phyloP scores from a whole-genome alignment of 2,113 vertebrate genomes.

The Pituophis catenifer region DNA sequence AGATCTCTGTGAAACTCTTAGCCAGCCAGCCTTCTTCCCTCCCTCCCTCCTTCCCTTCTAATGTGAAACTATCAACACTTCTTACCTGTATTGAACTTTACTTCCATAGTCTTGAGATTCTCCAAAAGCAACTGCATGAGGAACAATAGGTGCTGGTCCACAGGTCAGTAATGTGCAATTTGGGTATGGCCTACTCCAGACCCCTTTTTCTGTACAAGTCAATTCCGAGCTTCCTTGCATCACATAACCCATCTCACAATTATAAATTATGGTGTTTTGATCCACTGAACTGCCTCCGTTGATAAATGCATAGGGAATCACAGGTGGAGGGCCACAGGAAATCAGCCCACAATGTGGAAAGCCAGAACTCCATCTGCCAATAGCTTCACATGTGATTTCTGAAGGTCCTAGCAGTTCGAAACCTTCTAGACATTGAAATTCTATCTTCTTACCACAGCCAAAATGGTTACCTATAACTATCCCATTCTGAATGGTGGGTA shows the following conservation, averaged over 20 bases:
- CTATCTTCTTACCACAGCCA: conserved; percentile 77
- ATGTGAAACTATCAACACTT: neutral
- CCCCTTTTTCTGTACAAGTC: conserved; percentile 78
- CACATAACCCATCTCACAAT: conserved; percentile 82
- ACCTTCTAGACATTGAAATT: conserved; percentile 82
- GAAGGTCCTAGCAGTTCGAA: conserved; percentile 83
- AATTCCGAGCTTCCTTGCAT: conserved; percentile 76
- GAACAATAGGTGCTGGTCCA: conserved; percentile 79
- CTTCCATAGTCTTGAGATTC: conserved; percentile 80
- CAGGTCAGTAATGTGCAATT: conserved; percentile 84
- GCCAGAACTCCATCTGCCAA: conserved; percentile 84
- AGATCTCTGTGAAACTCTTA: neutral
- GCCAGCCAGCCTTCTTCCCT: too few relatives aligned
- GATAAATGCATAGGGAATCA: conserved; percentile 79
- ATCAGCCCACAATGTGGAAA: conserved; percentile 81
- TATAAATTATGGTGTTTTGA: conserved; percentile 81
- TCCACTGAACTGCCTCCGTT: conserved; percentile 73
- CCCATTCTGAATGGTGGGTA: conserved; percentile 79
- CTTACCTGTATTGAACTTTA: conserved; percentile 88
- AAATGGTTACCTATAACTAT: conserved; percentile 70
- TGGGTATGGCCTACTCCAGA: conserved; percentile 85
- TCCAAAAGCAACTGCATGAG: conserved; percentile 75
- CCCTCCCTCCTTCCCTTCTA: neutral
- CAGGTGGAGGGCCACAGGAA: conserved; percentile 79
- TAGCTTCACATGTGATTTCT: conserved; percentile 80